Conservation (phyloP, 2,888 invertebrate genomes). For the Arrhopalites spinosus region DNA sequence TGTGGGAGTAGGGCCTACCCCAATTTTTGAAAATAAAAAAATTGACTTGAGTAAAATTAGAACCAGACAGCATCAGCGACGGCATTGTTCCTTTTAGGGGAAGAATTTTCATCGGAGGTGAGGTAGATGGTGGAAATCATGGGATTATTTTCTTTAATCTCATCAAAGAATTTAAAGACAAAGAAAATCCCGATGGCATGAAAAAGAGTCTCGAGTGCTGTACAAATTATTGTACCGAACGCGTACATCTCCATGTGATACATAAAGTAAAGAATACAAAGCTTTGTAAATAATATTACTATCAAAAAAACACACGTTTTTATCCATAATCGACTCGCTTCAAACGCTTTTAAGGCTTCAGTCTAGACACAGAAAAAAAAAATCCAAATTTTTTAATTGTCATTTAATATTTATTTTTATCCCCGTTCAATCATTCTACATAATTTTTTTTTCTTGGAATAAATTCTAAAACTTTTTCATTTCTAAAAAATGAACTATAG, state of each 20-base stretch:
- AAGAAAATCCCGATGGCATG: conserved; percentile 9
- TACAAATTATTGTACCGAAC: background rate
- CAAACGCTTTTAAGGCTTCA: conserved; percentile 29
- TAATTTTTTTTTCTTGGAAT: too few relatives aligned
- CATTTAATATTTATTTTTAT: too few relatives aligned
- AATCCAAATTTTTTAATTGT: background rate
- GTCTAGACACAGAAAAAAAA: background rate
- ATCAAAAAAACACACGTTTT: conserved; percentile 24
- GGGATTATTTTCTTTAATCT: conserved; percentile 31
- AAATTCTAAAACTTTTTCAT: background rate
- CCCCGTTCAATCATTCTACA: too few relatives aligned
- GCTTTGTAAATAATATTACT: conserved; percentile 20
- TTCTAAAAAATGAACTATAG: too few relatives aligned
- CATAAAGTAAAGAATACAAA: conserved; percentile 30
- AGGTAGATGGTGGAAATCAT: conserved; percentile 11
- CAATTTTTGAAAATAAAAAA: too few relatives aligned
- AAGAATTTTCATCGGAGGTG: conserved; percentile 7
- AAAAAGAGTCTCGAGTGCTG: conserved; percentile 3
- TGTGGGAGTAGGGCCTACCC: too few relatives aligned
- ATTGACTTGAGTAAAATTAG: too few relatives aligned
- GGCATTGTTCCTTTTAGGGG: conserved; percentile 13
- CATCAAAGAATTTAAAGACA: conserved; percentile 25
- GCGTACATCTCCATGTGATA: conserved; percentile 22
- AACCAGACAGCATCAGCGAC: conserved; percentile 31
- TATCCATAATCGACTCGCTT: conserved; percentile 23